These are phyloP conservation scores for Bombus sibiricus DNA, from an alignment of 1,140 invertebrate genomes.

Conservation along the genomic window DNA sequence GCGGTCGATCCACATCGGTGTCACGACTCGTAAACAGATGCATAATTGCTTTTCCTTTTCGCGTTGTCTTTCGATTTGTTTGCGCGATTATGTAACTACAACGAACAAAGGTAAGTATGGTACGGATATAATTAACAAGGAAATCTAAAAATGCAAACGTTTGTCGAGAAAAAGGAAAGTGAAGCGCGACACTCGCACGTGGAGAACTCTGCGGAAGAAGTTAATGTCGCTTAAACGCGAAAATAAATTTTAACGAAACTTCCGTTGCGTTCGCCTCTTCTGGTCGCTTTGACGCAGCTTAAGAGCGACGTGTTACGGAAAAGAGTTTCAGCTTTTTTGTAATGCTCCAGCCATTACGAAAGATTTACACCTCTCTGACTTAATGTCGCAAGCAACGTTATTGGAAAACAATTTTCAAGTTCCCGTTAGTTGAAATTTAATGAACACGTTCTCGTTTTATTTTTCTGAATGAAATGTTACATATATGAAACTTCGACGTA, in stretches of 20 bases:
- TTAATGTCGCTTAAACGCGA: neutral
- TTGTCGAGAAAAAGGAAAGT: neutral
- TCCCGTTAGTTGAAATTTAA: no score
- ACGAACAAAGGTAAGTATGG: no score
- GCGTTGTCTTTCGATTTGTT: no score
- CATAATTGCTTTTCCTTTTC: no score
- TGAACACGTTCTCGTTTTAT: no score
- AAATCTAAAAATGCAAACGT: neutral
- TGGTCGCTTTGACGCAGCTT: neutral
- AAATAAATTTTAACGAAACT: slow-evolving; percentile 15
- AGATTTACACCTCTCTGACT: neutral
- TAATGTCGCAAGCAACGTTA: no score
- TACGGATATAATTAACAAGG: slow-evolving; percentile 2
- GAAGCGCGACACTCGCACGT: neutral
- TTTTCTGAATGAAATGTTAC: neutral
- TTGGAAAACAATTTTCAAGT: neutral
- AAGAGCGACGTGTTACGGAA: neutral
- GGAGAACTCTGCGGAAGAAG: neutral
- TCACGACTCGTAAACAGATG: no score
- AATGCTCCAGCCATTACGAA: neutral
- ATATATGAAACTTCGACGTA: neutral
- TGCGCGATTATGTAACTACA: no score
- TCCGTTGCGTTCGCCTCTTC: neutral
- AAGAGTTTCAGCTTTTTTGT: neutral
- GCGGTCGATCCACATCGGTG: no score